Evolutionary conservation across 2,113 vertebrate species (phyloP).

Genomic region (Petroica traversi): DNA sequence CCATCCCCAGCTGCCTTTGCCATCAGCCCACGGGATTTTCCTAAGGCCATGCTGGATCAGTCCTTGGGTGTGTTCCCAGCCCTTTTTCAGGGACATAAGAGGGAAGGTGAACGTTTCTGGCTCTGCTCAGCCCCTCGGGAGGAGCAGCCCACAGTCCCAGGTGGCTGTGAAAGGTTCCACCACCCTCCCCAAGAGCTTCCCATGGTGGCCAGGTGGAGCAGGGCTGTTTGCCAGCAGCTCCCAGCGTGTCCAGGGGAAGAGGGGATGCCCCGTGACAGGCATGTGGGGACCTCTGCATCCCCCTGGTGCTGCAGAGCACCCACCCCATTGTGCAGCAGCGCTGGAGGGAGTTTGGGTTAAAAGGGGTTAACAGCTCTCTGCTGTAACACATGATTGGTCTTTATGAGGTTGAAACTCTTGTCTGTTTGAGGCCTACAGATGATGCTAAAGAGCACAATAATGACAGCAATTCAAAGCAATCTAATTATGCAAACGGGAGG

Average conservation of each 20-base stretch:
- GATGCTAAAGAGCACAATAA: conserved; percentile 98
- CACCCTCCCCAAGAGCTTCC: fast-evolving
- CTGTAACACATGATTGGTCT: conserved; percentile 93
- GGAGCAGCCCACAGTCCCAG: not conserved
- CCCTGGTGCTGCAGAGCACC: not conserved
- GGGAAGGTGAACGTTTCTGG: fast-evolving
- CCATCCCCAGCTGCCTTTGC: not conserved
- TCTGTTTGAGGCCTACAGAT: conserved; percentile 89
- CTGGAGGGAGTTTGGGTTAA: conserved; percentile 72
- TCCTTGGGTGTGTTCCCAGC: not conserved
- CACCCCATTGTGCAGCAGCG: conserved; percentile 7
- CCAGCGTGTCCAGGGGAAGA: not conserved
- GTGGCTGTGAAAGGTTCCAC: not conserved
- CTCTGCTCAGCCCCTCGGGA: not conserved
- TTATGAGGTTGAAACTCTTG: conserved; percentile 94
- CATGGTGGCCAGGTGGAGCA: not conserved
- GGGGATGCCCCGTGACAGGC: not conserved
- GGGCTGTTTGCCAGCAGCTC: not conserved
- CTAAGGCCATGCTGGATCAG: not conserved
- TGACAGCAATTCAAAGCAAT: conserved; percentile 98
- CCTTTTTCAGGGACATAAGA: not conserved
- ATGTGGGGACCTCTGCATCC: not conserved
- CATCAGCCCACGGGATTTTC: not conserved
- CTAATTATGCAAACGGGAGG: conserved; percentile 98
- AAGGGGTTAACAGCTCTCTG: conserved; percentile 84